A percentile compares a stretch with the other conserved stretches of the same genome.
Conservation (phyloP, 2,113 vertebrate genomes). For the Bufo bufo region DNA sequence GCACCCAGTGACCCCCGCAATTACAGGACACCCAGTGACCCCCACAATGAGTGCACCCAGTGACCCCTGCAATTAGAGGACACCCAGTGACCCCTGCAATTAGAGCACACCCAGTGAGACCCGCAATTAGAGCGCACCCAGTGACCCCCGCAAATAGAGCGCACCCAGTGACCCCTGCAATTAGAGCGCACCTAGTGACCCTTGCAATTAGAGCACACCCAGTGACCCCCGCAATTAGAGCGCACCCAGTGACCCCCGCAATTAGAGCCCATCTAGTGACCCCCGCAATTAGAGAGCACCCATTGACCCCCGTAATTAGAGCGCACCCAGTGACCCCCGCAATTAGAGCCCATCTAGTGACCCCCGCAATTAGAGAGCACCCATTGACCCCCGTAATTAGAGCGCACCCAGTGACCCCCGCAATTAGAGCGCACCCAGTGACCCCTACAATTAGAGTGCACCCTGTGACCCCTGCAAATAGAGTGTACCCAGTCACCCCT, state of each 20-base stretch:
- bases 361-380: too few species aligned
- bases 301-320: too few species aligned
- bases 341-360: too few species aligned
- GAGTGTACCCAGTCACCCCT: neutral
- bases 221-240: neutral
- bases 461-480: too few species aligned
- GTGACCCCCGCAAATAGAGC: too few species aligned
- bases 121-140: neutral
- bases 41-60: neutral
- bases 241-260: too few species aligned
- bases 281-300: too few species aligned
- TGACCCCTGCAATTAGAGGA: neutral
- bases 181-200: neutral
- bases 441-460: neutral
- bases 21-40: too few species aligned
- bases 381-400: too few species aligned
- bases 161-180: neutral
- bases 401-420: neutral
- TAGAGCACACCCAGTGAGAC: neutral
- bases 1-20: neutral
- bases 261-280: neutral
- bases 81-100: neutral
- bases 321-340: too few species aligned
- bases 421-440: neutral
- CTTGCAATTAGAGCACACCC: neutral